Base-by-base conservation (phyloP, 2,888 invertebrate species). In the Lepidochrysops patricia region DNA sequence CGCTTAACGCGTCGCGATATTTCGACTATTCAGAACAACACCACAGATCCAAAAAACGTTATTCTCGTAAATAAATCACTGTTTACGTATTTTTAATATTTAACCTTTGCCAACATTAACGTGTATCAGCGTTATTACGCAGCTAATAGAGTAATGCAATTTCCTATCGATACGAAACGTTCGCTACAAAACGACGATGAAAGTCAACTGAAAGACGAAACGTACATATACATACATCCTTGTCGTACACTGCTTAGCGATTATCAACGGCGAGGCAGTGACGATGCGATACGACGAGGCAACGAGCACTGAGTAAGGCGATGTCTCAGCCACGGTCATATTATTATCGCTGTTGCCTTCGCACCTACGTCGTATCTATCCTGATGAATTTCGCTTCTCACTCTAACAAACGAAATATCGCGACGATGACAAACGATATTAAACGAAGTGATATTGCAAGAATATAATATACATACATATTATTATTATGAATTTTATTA, bases 171-270 rank as follows among this genome's bases (percentile, higher is more conserved):
- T 82, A 82, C 85, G 83, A 88, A 88, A 86, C 88, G 88, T 88
- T 88, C 87, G 80, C 87, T 80, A 82, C 86, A 83, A 84, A 86
- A 85, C 87, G 83, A 82, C 84, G 88, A 85, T 87, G 87, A 88
- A 89, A 89, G 88, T 88, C 88, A 88, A 89, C 88, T 89, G 88
- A 87, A 87, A 88, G 87, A 85, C 87, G 88, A 88, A 88, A 87
- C 83, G 82, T 82, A 86, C 80, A 86, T 86, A 88, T 88, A 86
- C 82, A 83, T 82, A 84, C 81, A 84, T 87, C 88, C 88, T 84
- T 87, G 82, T 88, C 86, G 76, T 54, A 32, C 84, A 72, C 76
- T 76, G 80, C 82, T 82, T 79, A 79, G 82, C 81, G 83, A 81
- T 85, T 80, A 85, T 85, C 84, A 84, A 83, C 75, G 71, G 69